Base-by-base conservation (phyloP, 37 sponge, comb jelly and placozoan species). In the Hormiphora californensis region DNA sequence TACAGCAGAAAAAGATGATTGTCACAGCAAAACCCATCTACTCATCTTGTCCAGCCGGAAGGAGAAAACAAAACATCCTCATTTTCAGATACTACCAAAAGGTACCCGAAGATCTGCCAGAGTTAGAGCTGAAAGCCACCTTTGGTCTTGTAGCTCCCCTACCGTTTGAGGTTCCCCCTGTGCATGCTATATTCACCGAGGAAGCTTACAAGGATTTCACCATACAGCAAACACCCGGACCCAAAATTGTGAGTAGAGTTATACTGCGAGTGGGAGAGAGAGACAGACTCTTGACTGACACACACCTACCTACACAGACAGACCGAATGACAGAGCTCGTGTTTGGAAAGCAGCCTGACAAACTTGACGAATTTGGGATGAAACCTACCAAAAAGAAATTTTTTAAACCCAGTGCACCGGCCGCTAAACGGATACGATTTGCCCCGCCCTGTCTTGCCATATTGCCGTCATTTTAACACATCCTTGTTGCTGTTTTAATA, bases 51-150 rank as follows among this genome's bases (percentile, higher is more conserved):
- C n/a, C n/a, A n/a, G n/a, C n/a, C n/a, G n/a, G n/a, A n/a, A n/a
- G n/a, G n/a, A n/a, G n/a, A n/a, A n/a, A n/a, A n/a, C n/a, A n/a
- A n/a, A n/a, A n/a, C n/a, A n/a, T n/a, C n/a, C n/a, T n/a, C n/a
- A n/a, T n/a, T n/a, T 54, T 0, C 59, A 98, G 99, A 21, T 98
- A 92, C 86, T 90, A 94, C 67, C 99, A 98, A 32, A 98, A 92
- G 87, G 68, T 98, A 0, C 99, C 99, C 25, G 94, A 89, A 0
- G 94, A 94, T 54, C 40, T 93, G 54, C 94, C 95, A 0, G 86
- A 89, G 54, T 40, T 94, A 22, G 89, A 92, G 55, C 46, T 86
- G 30, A 54, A 88, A 85, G 94, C 94, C 35, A 92, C 92, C 27
- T 94, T 90, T 86, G 99, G 99, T 2, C 87, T 98, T 0, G 99